Percentiles rank a stretch among this genome's conserved stretches.
phyloP scores from a whole-genome alignment of 2,888 invertebrate species.

The Brachyptera risi region DNA sequence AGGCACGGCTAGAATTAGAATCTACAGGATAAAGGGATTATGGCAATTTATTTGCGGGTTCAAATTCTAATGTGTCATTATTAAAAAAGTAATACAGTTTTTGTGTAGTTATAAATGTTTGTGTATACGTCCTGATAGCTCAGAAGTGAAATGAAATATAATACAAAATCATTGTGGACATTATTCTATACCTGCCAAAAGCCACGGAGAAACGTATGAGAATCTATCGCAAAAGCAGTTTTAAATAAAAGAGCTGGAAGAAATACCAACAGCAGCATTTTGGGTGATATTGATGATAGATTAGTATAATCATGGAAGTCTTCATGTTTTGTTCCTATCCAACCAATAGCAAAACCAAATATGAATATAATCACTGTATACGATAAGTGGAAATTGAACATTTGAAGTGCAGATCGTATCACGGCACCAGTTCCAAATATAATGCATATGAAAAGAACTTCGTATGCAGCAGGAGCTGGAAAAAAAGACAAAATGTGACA shows the following conservation, averaged over 20 bases:
- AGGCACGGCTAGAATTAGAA: background rate
- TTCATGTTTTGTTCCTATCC: background rate
- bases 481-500: background rate
- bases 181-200: background rate
- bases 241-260: background rate
- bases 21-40: no score
- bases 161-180: no score
- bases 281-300: background rate
- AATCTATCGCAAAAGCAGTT: background rate
- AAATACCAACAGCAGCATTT: background rate
- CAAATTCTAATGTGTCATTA: no score
- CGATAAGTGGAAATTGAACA: background rate
- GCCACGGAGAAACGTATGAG: background rate
- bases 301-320: background rate
- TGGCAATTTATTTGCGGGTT: no score
- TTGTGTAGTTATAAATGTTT: no score
- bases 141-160: background rate
- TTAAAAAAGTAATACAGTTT: no score
- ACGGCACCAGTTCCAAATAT: background rate
- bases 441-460: background rate
- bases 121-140: no score
- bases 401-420: background rate
- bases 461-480: background rate
- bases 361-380: background rate
- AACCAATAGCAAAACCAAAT: background rate